Conservation (phyloP, 2,888 invertebrate genomes). For the Serripes groenlandicus region DNA sequence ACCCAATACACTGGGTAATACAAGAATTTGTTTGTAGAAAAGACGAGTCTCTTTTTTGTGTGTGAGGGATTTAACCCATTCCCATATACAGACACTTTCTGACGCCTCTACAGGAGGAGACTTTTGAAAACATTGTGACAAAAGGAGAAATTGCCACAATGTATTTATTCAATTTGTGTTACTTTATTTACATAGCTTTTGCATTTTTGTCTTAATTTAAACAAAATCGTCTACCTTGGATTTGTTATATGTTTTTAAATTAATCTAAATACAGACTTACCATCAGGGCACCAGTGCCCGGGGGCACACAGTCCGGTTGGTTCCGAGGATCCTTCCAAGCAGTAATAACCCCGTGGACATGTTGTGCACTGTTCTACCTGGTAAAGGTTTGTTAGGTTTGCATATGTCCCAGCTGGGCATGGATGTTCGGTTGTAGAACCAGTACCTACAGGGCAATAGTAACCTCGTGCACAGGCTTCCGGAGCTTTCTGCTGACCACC, state of each 20-base stretch:
- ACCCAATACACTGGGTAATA: too few relatives aligned
- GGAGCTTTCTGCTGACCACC: conserved; percentile 84
- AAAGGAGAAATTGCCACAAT: too few relatives aligned
- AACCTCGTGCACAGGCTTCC: conserved; percentile 81
- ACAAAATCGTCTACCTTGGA: too few relatives aligned
- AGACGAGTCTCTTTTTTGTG: too few relatives aligned
- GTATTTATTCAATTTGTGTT: too few relatives aligned
- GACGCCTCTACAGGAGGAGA: not conserved
- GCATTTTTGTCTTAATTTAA: too few relatives aligned
- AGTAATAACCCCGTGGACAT: conserved; percentile 83
- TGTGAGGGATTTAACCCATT: too few relatives aligned
- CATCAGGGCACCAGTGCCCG: conserved; percentile 84
- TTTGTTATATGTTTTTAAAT: too few relatives aligned
- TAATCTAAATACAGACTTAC: conserved; percentile 72
- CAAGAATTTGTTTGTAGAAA: too few relatives aligned
- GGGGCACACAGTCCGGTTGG: conserved; percentile 79
- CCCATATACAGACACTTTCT: too few relatives aligned
- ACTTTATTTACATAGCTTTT: too few relatives aligned
- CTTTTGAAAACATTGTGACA: not conserved
- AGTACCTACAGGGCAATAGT: conserved; percentile 84
- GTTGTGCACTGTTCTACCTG: conserved; percentile 79
- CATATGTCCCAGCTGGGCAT: conserved; percentile 84
- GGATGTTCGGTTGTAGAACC: conserved; percentile 78
- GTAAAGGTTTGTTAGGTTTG: conserved; percentile 82
- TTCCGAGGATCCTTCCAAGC: conserved; percentile 79